These are phyloP conservation scores for Orchestia grillus DNA, from an alignment of 1,140 invertebrate species.

Conservation along the genomic window DNA sequence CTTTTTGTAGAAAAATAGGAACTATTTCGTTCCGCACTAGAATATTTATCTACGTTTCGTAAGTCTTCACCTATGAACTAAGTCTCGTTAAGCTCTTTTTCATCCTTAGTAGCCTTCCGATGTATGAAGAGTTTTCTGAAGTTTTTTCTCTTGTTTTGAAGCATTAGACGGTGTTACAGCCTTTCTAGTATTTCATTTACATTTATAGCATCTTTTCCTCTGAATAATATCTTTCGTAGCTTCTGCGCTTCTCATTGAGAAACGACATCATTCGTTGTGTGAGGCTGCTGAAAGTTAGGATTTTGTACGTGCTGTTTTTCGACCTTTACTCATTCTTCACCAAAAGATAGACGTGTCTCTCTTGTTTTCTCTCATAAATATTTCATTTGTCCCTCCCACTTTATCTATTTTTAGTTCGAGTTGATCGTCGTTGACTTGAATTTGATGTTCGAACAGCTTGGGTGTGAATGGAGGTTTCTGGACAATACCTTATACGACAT, in stretches of 20 bases:
- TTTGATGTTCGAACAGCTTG: neutral
- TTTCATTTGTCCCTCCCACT: neutral
- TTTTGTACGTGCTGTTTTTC: too few species aligned
- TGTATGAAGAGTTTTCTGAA: neutral
- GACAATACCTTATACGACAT: neutral
- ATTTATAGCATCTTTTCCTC: neutral
- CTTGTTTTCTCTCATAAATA: neutral
- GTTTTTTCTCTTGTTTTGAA: neutral
- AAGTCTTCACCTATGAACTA: too few species aligned
- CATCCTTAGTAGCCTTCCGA: neutral
- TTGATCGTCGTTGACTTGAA: neutral
- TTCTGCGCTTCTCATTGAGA: neutral
- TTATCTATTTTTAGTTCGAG: neutral
- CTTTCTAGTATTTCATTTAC: neutral
- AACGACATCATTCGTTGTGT: too few species aligned
- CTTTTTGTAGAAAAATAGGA: too few species aligned
- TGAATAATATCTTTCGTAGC: neutral
- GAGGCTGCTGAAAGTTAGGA: too few species aligned
- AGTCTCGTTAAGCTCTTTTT: too few species aligned
- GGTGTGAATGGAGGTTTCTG: neutral
- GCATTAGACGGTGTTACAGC: neutral
- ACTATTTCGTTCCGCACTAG: too few species aligned
- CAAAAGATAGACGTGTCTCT: neutral
- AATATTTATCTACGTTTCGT: too few species aligned
- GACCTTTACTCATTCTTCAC: too few species aligned